A percentile compares a stretch with the other conserved stretches of the same genome.
These are phyloP conservation scores for Epirrita christyi DNA, from an alignment of 2,888 invertebrate species.

Conservation along the genomic window DNA sequence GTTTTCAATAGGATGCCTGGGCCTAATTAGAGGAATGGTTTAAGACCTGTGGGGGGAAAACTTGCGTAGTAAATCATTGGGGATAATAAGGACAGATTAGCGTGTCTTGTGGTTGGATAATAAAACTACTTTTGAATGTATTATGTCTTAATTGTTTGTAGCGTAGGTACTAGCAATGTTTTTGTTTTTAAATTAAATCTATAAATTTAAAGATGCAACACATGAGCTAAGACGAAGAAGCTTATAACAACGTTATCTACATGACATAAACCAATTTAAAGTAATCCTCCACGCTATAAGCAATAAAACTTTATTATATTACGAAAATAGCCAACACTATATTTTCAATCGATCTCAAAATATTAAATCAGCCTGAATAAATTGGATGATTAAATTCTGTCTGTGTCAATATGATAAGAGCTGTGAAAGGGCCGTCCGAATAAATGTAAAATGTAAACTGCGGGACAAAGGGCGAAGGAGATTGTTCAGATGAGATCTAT, in stretches of 20 bases:
- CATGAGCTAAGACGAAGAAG: not conserved
- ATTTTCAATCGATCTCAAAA: conserved; percentile 42
- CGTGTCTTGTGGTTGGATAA: no score
- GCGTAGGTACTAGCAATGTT: no score
- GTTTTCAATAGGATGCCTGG: conserved; percentile 48
- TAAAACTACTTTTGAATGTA: no score
- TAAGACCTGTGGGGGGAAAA: conserved; percentile 20
- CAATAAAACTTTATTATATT: conserved; percentile 27
- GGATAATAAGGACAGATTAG: no score
- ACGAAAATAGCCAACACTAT: conserved; percentile 43
- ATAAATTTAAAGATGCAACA: no score
- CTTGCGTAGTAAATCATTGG: not conserved
- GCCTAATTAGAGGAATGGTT: conserved; percentile 48
- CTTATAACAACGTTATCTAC: not conserved
- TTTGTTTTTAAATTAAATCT: no score
- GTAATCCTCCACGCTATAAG: conserved; percentile 6
- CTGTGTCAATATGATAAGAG: conserved; percentile 79
- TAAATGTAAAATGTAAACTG: conserved; percentile 72
- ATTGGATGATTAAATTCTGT: conserved; percentile 72
- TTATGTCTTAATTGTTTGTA: no score
- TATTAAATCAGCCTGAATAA: conserved; percentile 62
- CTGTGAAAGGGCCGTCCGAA: conserved; percentile 61
- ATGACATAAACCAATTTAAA: conserved; percentile 5
- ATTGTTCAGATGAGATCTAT: conserved; percentile 64
- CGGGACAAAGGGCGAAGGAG: conserved; percentile 62